A percentile compares a stretch with the other conserved stretches of the same genome.
Evolutionary conservation across 2,113 vertebrate species (phyloP).

Genomic region (Python bivittatus): DNA sequence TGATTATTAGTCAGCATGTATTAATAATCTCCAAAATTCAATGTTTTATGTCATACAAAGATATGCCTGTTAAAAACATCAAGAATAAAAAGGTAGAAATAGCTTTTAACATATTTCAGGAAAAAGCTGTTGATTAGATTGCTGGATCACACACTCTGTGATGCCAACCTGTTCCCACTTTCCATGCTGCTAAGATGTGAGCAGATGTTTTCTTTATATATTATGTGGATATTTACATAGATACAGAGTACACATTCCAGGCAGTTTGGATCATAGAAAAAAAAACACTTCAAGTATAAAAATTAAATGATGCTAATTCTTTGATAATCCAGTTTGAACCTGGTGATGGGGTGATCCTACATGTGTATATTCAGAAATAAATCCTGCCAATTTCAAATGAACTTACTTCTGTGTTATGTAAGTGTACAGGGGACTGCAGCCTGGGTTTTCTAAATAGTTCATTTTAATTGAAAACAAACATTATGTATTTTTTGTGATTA

Average conservation of each 20-base stretch:
- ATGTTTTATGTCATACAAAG: constrained; percentile 28
- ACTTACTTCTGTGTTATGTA: background rate
- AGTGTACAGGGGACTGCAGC: background rate
- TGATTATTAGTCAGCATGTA: background rate
- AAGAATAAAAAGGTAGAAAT: background rate
- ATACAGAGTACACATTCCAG: constrained; percentile 13
- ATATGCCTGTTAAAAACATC: constrained; percentile 30
- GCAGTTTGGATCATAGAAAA: background rate
- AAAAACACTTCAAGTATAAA: background rate
- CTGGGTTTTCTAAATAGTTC: constrained; percentile 16
- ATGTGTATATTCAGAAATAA: background rate
- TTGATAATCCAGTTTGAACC: background rate
- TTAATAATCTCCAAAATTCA: constrained; percentile 32
- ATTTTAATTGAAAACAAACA: background rate
- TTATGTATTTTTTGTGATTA: constrained; percentile 4
- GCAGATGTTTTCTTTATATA: constrained; percentile 17
- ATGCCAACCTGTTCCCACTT: constrained; percentile 51
- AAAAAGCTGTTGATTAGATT: constrained; percentile 45
- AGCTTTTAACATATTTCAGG: constrained; percentile 42
- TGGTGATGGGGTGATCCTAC: background rate
- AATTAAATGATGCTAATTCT: background rate
- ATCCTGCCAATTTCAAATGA: background rate
- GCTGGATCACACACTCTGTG: constrained; percentile 42
- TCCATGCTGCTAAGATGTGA: constrained; percentile 28
- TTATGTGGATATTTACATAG: background rate